Conservation (phyloP, 2,888 invertebrate genomes). For the Andrena haemorrhoa region DNA sequence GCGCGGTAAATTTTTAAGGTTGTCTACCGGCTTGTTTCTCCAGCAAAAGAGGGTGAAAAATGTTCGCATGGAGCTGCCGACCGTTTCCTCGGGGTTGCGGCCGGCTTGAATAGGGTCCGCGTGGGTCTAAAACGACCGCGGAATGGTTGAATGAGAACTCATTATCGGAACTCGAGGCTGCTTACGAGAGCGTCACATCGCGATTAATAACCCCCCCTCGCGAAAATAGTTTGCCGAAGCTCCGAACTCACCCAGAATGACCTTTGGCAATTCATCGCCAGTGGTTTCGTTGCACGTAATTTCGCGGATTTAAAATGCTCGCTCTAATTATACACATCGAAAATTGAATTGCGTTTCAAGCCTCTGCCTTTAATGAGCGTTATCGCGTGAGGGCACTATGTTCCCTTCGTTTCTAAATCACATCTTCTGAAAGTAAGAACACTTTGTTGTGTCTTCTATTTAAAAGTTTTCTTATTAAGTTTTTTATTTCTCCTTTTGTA, state of each 20-base stretch:
- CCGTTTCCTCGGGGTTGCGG: conserved; percentile 48
- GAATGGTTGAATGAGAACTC: conserved; percentile 74
- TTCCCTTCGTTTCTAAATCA: neutral
- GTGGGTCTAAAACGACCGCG: conserved; percentile 67
- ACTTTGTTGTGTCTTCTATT: neutral
- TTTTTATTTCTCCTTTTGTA: neutral
- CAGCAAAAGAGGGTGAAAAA: conserved; percentile 34
- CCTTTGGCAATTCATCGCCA: neutral
- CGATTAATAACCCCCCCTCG: conserved; percentile 44
- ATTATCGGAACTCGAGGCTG: conserved; percentile 64
- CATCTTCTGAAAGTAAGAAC: neutral
- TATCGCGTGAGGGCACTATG: neutral
- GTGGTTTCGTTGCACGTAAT: neutral
- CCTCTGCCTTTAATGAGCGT: neutral
- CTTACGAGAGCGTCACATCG: conserved; percentile 44
- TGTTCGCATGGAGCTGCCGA: conserved; percentile 48
- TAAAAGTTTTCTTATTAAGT: neutral
- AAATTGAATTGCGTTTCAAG: conserved; percentile 1
- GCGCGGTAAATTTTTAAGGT: conserved; percentile 63
- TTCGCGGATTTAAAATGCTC: neutral
- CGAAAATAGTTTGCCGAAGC: conserved; percentile 29
- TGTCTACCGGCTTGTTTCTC: conserved; percentile 45
- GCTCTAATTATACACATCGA: neutral
- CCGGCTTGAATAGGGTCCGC: conserved; percentile 60
- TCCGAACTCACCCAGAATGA: conserved; percentile 9